Evolutionary conservation across 1,140 invertebrate species (phyloP), one percentile per base, ranked within the genome.

Genomic region (Belonocnema kinseyi): DNA sequence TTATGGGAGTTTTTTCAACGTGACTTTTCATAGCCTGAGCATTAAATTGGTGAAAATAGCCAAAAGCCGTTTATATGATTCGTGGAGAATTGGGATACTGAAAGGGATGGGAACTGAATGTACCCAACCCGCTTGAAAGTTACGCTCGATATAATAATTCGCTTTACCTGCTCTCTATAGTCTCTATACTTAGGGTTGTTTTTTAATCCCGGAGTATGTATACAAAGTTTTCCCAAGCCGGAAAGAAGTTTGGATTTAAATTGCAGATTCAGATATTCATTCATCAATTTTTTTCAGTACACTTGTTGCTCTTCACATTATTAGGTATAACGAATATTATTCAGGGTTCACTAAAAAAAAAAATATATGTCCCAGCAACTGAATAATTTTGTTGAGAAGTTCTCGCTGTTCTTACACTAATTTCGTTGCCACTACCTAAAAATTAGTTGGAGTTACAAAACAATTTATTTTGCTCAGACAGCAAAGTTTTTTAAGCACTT

Each of bases 281-380:
- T 46, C 40, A 46, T 46, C 40, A 46, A 46, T 11, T 46, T 46
- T 46, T 46, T 46, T 1, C 40, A 46, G 33, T n/a, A 16, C 58
- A 66, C 58, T 66, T 66, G 58, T 66, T 66, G 58, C 58, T 66
- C 33, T 66, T 66, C 33, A 66, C 58, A 66, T 66, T 66, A 66
- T 66, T 66, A 66, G 26, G 58, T 33, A 40, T 40, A 40, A 14
- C 33, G 26, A 33, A 66, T 21, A 61, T 33, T 61, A 61, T 26
- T 26, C 21, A 26, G 21, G 21, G 1, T 26, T 26, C 3, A 26
- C 1, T 26, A 26, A 3, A 3, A 26, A 26, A 26, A 26, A 26
- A 26, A 3, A n/a, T n/a, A n/a, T n/a, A n/a, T n/a, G 21, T 26
- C 21, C 21, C 21, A 26, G 21, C 21, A 26, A 26, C 21, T 2